These are phyloP conservation scores for Spisula subtruncata DNA, from an alignment of 2,888 invertebrate species.

Conservation along the genomic window DNA sequence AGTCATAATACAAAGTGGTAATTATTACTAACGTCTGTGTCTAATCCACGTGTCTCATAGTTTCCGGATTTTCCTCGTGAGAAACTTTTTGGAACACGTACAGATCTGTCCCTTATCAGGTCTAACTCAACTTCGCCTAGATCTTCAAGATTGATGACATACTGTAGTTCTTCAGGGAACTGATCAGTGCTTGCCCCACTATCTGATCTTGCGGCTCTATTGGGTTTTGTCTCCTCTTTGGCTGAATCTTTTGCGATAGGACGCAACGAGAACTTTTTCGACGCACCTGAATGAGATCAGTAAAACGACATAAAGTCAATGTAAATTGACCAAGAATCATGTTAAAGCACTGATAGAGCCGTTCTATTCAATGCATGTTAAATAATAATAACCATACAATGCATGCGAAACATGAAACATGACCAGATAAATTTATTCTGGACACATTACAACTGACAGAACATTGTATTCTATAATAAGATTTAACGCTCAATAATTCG, in stretches of 20 bases:
- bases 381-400: too few species aligned
- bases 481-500: too few species aligned
- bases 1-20: too few species aligned
- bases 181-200: neutral
- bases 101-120: neutral
- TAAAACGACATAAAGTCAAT: too few species aligned
- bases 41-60: neutral
- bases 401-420: too few species aligned
- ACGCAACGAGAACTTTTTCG: neutral
- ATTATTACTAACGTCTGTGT: neutral
- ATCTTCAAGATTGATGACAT: conserved; percentile 13
- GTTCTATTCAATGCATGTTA: too few species aligned
- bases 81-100: neutral
- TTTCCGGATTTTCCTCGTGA: neutral
- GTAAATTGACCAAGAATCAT: too few species aligned
- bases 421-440: too few species aligned
- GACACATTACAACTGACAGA: too few species aligned
- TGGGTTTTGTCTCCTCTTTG: neutral
- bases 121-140: neutral
- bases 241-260: neutral
- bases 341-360: too few species aligned
- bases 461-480: too few species aligned
- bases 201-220: too few species aligned
- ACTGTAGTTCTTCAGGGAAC: conserved; percentile 23
- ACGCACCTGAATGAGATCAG: neutral